Conservation (phyloP, 2,888 invertebrate species). For the Tipula vernalis region DNA sequence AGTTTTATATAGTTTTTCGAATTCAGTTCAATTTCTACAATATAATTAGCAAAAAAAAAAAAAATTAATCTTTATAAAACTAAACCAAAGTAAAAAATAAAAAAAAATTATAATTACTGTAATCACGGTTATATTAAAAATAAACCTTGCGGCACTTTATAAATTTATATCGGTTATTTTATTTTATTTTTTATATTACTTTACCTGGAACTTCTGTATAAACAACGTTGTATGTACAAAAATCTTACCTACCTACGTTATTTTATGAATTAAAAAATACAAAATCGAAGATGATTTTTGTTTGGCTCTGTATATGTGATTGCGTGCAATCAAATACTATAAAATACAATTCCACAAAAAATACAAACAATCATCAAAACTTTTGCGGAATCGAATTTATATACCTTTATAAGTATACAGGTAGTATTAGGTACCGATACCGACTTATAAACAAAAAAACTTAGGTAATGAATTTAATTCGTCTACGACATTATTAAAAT, state of each 20-base stretch:
- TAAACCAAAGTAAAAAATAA: background rate
- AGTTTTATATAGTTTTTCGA: background rate
- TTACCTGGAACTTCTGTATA: background rate
- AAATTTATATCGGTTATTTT: background rate
- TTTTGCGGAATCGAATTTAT: background rate
- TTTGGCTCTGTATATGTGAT: background rate
- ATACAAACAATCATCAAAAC: background rate
- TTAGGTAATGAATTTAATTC: background rate
- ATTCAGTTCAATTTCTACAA: background rate
- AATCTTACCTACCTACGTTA: background rate
- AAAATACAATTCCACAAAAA: background rate
- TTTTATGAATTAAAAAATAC: background rate
- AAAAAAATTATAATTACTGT: background rate
- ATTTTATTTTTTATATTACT: background rate
- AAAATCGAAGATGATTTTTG: background rate
- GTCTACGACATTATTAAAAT: background rate
- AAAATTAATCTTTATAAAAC: background rate
- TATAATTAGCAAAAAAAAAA: background rate
- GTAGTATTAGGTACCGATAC: background rate
- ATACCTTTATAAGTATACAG: background rate
- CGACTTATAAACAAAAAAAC: background rate
- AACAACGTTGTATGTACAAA: background rate
- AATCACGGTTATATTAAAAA: conserved; percentile 9
- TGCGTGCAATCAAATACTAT: background rate
- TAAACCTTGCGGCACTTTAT: background rate